Evolutionary conservation across 2,888 invertebrate genomes (phyloP), one percentile per base, ranked within the genome.

Genomic region (Pecten maximus): DNA sequence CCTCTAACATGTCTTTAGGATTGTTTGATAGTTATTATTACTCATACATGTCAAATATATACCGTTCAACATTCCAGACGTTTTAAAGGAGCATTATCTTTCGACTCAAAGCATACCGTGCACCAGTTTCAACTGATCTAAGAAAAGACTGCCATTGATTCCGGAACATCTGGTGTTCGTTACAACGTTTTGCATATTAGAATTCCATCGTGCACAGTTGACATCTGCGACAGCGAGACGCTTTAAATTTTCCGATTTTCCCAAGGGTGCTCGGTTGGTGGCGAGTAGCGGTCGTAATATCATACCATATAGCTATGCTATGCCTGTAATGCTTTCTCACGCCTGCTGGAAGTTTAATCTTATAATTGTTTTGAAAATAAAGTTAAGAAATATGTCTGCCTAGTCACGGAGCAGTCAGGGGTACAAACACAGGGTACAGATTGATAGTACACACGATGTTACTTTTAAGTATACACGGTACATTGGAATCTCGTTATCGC

Each of bases 81-180:
- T 74, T 35, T 35, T 15, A 74, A 74, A 2, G 28, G 74, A 28
- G 35, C 74, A 74, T 74, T 35, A 74, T 74, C 74, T 19, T 74
- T 28, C 35, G 15, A 35, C 74, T 74, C 74, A 74, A 74, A 74
- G 74, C 74, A 74, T 74, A 74, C 74, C 74, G 35, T 74, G 15
- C 23, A 35, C 28, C 28, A 74, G 8, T 74, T 28, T 35, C 35
- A 23, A 35, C 35, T 74, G 74, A 74, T 74, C 74, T 74, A 23
- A 3, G 8, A 74, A 28, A 74, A 35, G 28, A 6, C 74, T 74
- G 74, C 8, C 35, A 35, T 74, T 74, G 35, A 74, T 74, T 74
- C 74, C 74, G 74, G 74, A 74, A 74, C 74, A 74, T 74, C 35
- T 74, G 74, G 74, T 28, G 74, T 74, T 74, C 74, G 74, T 74